These are phyloP conservation scores for Lasioglossum morio DNA, from an alignment of 2,888 invertebrate genomes.

Conservation along the genomic window DNA sequence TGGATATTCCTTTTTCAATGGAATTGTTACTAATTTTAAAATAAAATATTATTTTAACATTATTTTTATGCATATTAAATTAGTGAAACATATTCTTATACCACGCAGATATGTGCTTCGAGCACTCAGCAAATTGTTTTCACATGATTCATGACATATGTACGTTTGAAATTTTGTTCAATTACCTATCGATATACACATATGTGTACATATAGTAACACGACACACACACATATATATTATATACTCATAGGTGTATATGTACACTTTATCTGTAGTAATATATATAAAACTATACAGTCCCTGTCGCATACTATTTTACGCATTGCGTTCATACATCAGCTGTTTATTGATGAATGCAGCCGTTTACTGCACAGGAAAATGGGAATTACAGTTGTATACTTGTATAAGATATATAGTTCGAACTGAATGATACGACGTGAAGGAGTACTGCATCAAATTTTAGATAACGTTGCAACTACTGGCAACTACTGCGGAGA, in stretches of 20 bases:
- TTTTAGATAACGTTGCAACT: constrained; percentile 49
- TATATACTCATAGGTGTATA: constrained; percentile 14
- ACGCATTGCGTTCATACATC: constrained; percentile 53
- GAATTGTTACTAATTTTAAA: no score
- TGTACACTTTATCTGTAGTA: constrained; percentile 10
- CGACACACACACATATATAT: no score
- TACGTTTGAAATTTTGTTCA: constrained; percentile 4
- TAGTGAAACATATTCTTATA: no score
- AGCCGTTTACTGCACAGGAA: background rate
- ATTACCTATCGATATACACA: background rate
- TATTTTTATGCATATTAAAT: no score
- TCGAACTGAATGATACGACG: constrained; percentile 31
- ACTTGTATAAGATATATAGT: constrained; percentile 53
- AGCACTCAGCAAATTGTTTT: constrained; percentile 11
- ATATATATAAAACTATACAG: background rate
- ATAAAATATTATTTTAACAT: no score
- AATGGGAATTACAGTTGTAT: constrained; percentile 36
- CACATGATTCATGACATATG: constrained; percentile 16
- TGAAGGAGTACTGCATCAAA: constrained; percentile 24
- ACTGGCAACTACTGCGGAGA: constrained; percentile 8
- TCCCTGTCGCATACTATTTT: constrained; percentile 37
- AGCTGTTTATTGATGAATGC: constrained; percentile 47
- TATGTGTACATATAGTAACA: no score
- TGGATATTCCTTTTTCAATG: no score
- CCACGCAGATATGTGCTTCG: background rate